Percentiles rank a stretch among this genome's conserved stretches.
phyloP scores from a whole-genome alignment of 2,113 vertebrate genomes.

The Barnardius zonarius region DNA sequence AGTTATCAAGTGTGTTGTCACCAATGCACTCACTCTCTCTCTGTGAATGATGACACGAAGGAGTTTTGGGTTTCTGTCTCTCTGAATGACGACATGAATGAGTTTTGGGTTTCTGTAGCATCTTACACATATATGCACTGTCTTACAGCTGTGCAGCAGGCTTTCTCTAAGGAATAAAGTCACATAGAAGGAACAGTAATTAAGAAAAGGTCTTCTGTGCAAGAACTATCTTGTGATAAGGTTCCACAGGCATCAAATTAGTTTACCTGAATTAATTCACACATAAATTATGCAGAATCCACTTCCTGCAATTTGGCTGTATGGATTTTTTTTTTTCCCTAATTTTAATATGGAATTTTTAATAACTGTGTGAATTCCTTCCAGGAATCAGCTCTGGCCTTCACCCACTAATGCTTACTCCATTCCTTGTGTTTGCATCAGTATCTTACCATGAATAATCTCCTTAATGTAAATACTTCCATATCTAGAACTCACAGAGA shows the following conservation, averaged over 20 bases:
- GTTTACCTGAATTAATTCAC: not conserved
- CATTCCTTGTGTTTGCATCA: not conserved
- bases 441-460: not conserved
- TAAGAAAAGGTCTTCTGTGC: not conserved
- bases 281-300: not conserved
- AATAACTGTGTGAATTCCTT: not conserved
- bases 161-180: not conserved
- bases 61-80: not conserved
- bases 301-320: not conserved
- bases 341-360: not conserved
- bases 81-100: not conserved
- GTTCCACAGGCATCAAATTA: not conserved
- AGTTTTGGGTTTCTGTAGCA: not conserved
- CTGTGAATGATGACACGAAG: not conserved
- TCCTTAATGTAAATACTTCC: not conserved
- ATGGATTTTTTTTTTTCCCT: not conserved
- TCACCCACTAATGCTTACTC: not conserved
- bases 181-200: not conserved
- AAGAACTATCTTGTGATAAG: not conserved
- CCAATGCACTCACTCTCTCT: not conserved
- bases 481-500: not conserved
- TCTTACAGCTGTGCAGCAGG: not conserved
- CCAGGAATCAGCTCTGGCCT: not conserved
- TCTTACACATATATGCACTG: not conserved
- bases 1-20: constrained; percentile 9